These are phyloP conservation scores for Ptilonorhynchus violaceus DNA, from an alignment of 2,113 vertebrate genomes.

Conservation along the genomic window DNA sequence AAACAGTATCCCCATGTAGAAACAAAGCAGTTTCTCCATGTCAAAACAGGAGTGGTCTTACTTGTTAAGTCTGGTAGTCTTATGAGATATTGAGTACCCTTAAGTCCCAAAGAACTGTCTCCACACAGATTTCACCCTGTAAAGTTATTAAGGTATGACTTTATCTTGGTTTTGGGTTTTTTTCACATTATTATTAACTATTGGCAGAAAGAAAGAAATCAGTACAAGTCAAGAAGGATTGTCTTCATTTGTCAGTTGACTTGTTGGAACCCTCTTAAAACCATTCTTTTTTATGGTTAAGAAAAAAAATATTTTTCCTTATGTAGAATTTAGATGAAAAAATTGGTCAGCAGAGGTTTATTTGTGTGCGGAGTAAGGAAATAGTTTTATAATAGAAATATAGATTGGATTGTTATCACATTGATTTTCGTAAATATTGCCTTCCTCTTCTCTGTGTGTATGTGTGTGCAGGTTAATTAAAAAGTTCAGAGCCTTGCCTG, in stretches of 20 bases:
- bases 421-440: neutral
- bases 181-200: neutral
- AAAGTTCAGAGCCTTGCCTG: neutral
- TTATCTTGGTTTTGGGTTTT: neutral
- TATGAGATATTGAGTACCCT: neutral
- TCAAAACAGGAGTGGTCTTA: neutral
- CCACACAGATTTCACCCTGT: neutral
- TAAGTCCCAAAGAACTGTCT: neutral
- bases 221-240: neutral
- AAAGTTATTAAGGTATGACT: neutral
- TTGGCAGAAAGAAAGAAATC: neutral
- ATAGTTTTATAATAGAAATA: neutral
- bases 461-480: neutral
- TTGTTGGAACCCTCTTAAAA: neutral
- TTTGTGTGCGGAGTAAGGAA: neutral
- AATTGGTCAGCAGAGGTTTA: neutral
- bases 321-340: neutral
- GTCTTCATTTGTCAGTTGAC: neutral
- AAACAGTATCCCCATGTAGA: neutral
- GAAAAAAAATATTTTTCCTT: neutral
- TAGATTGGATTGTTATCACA: neutral
- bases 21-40: neutral
- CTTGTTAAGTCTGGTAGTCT: neutral
- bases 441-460: neutral
- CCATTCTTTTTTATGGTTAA: neutral